Conservation (phyloP, 2,797 vertebrate genomes). For the Sebastes oblongus region DNA sequence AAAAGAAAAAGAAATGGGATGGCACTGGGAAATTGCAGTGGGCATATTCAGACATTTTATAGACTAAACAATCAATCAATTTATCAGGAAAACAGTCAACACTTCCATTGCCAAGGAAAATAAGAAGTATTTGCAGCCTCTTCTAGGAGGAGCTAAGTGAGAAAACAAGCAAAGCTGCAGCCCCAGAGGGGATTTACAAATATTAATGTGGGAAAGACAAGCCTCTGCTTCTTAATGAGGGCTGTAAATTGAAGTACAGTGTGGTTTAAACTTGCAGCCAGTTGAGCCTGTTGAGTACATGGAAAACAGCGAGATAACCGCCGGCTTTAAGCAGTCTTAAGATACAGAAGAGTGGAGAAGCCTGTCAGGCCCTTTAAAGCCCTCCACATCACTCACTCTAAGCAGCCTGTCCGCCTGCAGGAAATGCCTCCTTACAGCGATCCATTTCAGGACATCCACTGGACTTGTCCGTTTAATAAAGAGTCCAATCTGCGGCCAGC, state of each 20-base stretch:
- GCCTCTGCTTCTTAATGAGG: conserved; percentile 38
- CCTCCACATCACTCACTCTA: conserved; percentile 71
- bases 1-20: background rate
- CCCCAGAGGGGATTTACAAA: conserved; percentile 29
- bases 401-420: conserved; percentile 70
- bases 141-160: background rate
- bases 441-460: conserved; percentile 56
- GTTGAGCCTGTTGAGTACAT: conserved; percentile 50
- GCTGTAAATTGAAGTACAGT: conserved; percentile 46
- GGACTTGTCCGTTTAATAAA: conserved; percentile 62
- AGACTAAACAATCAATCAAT: background rate
- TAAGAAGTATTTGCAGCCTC: conserved; percentile 5
- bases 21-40: background rate
- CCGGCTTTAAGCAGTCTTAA: conserved; percentile 59
- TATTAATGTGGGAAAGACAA: conserved; percentile 44
- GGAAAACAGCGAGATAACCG: conserved; percentile 62
- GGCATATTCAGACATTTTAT: background rate
- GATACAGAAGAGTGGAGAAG: conserved; percentile 45
- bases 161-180: conserved; percentile 34
- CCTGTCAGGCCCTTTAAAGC: conserved; percentile 62
- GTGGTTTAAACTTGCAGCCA: conserved; percentile 56
- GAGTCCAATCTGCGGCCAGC: conserved; percentile 44
- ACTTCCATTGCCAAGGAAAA: conserved; percentile 8
- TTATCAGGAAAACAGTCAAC: background rate
- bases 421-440: conserved; percentile 73